Evolutionary conservation across 2,888 invertebrate genomes (phyloP), one percentile per base, ranked within the genome.

Genomic region (Drosophila aldrichi): DNA sequence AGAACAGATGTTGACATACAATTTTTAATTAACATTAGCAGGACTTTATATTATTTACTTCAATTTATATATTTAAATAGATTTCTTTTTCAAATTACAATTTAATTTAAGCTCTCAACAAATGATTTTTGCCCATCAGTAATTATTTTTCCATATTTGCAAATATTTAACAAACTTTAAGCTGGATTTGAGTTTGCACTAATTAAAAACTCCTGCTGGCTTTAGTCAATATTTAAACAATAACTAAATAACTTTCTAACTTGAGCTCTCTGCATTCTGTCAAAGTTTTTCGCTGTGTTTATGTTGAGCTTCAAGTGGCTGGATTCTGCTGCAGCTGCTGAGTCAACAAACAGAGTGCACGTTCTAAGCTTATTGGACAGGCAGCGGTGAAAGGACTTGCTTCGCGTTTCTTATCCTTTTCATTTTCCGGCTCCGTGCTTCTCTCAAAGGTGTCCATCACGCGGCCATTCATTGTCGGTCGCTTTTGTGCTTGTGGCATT

Each of bases 401-500:
- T 20, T 57, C 48, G 48, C 18, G 16, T 48, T 43, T 18, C 56
- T 12, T 66, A 34, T 25, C 1, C 41, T n/a, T 22, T 51, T 18
- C 40, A n/a, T 38, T 40, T 14, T n/a, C n/a, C 9, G 20, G 43
- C 12, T 32, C 34, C 20, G 18, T 38, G 64, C 10, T 43, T 51
- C 29, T 44, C 34, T 41, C 36, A 22, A 29, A 22, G 52, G 41
- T 65, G 76, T 56, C 77, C 76, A 79, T 77, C 70, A 77, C 22
- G 41, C 64, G 61, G 36, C 68, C 78, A 72, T 72, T 83, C 71
- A 77, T 74, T 72, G 81, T 70, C 38, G 68, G 66, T 60, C 40
- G 69, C 79, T 73, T 73, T 81, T 89, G 81, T 83, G 57, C 56
- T 62, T 65, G 58, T 67, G 82, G 72, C 75, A 66, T 75, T 83